Conservation (phyloP, 2,888 invertebrate genomes). For the Pollenia amentaria region DNA sequence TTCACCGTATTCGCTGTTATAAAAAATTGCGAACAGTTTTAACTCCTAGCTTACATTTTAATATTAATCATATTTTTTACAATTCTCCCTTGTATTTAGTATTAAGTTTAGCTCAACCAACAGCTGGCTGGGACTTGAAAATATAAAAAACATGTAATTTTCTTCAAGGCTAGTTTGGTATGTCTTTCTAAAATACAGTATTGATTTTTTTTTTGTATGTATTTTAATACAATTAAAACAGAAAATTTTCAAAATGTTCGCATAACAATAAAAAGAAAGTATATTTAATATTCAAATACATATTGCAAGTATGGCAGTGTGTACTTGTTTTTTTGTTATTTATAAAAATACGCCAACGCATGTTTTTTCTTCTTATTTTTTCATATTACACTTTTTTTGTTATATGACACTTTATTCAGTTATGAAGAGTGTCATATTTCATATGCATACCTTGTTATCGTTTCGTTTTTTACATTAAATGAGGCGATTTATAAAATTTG, state of each 20-base stretch:
- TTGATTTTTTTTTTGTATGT: conserved; percentile 28
- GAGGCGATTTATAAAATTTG: conserved; percentile 40
- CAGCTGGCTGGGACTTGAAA: neutral
- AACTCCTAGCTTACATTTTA: too few relatives aligned
- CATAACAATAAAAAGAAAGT: conserved; percentile 33
- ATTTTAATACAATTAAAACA: conserved; percentile 25
- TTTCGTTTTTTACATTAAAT: conserved; percentile 26
- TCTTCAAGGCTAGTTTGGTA: conserved; percentile 24
- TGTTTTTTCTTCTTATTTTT: neutral
- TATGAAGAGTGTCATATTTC: conserved; percentile 60
- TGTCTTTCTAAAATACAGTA: conserved; percentile 24
- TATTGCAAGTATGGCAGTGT: neutral
- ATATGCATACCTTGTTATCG: conserved; percentile 50
- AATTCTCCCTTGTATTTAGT: too few relatives aligned
- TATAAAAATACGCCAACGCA: conserved; percentile 50
- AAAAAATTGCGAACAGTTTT: too few relatives aligned
- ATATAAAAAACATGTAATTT: conserved; percentile 13
- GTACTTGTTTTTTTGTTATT: neutral
- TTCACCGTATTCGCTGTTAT: too few relatives aligned
- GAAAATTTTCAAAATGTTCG: conserved; percentile 21
- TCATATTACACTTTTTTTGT: neutral
- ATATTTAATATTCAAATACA: conserved; percentile 3
- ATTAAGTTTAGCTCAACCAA: neutral
- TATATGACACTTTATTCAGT: conserved; percentile 44
- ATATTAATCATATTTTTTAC: too few relatives aligned